phyloP scores from a whole-genome alignment of 1,140 invertebrate species.

The Psix sp. region DNA sequence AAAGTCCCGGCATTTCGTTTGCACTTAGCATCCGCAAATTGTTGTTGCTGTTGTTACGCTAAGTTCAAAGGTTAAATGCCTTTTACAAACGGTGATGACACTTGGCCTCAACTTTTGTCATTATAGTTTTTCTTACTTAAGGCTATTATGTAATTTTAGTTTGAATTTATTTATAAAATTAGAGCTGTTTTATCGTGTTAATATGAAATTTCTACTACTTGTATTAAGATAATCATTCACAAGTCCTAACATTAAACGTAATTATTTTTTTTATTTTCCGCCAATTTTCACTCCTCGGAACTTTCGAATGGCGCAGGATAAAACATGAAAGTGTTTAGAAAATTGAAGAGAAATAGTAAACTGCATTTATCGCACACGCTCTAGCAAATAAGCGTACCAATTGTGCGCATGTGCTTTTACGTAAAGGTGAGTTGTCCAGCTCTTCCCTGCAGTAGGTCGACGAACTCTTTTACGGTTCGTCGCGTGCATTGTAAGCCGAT shows the following conservation, averaged over 20 bases:
- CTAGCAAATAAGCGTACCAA: constrained; percentile 19
- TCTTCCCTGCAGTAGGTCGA: constrained; percentile 48
- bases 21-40: constrained; percentile 44
- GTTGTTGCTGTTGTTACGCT: constrained; percentile 39
- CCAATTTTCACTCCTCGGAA: too few relatives aligned
- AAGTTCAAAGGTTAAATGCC: constrained; percentile 37
- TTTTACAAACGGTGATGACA: constrained; percentile 23
- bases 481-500: constrained; percentile 58
- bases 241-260: too few relatives aligned
- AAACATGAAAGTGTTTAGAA: constrained; percentile 16
- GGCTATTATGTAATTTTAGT: too few relatives aligned
- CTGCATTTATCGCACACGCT: constrained; percentile 39
- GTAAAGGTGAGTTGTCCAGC: constrained; percentile 59
- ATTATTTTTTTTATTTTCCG: too few relatives aligned
- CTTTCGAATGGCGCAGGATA: constrained; percentile 14
- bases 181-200: too few relatives aligned
- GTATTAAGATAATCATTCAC: too few relatives aligned
- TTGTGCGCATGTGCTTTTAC: constrained; percentile 51
- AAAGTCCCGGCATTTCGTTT: constrained; percentile 56
- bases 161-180: too few relatives aligned
- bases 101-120: constrained; percentile 3
- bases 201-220: too few relatives aligned
- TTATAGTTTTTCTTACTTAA: not conserved
- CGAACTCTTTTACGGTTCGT: constrained; percentile 59
- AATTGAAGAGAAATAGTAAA: constrained; percentile 39